Percentiles rank a stretch among this genome's conserved stretches.
Evolutionary conservation across 2,888 invertebrate species (phyloP).

Genomic region (Unio pictorum): DNA sequence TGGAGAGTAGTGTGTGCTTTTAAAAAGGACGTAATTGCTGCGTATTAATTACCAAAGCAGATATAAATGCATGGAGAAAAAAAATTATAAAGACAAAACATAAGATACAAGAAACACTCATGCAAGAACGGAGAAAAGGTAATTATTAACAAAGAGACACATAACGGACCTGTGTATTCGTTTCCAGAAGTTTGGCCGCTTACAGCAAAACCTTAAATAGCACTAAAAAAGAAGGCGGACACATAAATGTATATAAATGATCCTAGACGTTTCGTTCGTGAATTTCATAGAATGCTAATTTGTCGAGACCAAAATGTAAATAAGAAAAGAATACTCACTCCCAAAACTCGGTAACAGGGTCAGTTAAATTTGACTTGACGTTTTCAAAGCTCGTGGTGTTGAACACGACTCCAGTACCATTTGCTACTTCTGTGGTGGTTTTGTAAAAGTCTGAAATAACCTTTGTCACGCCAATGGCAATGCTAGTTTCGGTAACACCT

Average conservation of each 20-base stretch:
- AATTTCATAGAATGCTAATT: background rate
- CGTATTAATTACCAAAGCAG: too few species aligned
- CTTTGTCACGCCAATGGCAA: constrained; percentile 11
- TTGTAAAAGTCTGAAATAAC: background rate
- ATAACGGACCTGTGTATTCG: too few species aligned
- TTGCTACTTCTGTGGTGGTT: background rate
- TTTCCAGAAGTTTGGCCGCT: too few species aligned
- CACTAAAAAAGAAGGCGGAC: background rate
- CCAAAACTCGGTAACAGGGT: constrained; percentile 76
- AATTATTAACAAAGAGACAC: too few species aligned
- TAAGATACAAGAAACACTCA: too few species aligned
- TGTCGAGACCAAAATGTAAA: background rate
- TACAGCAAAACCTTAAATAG: too few species aligned
- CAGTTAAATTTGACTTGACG: constrained; percentile 38
- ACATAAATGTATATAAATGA: background rate
- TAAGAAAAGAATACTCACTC: constrained; percentile 66
- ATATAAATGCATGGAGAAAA: too few species aligned
- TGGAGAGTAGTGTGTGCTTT: too few species aligned
- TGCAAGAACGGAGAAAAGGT: too few species aligned
- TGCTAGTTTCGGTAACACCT: constrained; percentile 1
- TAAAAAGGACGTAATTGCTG: too few species aligned
- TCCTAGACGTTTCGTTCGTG: background rate
- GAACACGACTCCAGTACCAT: background rate
- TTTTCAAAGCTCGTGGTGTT: background rate
- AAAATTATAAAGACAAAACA: too few species aligned